phyloP scores from a whole-genome alignment of 2,888 invertebrate genomes.

The Tolmerus cingulatus region DNA sequence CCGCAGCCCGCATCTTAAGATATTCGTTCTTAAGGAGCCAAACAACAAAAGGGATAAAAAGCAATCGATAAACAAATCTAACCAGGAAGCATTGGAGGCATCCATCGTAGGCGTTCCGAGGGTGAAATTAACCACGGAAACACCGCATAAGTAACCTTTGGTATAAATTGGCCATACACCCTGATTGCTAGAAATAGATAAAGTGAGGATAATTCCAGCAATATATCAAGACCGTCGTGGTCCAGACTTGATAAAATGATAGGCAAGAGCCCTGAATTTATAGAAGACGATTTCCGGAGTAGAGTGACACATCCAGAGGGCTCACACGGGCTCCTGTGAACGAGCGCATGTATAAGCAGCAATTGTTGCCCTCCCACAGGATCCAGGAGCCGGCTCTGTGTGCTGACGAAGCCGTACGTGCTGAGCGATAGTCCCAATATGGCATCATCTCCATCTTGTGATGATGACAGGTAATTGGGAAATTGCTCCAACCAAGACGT shows the following conservation, averaged over 20 bases:
- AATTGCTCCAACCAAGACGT: slow-evolving; percentile 44
- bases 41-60: not conserved
- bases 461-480: slow-evolving; percentile 47
- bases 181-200: slow-evolving; percentile 20
- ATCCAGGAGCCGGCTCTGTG: not conserved
- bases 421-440: slow-evolving; percentile 25
- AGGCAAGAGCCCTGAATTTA: slow-evolving; percentile 8
- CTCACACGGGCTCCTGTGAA: not conserved
- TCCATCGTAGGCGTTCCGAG: not conserved
- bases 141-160: slow-evolving; percentile 11
- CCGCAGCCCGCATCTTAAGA: not conserved
- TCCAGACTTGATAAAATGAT: slow-evolving; percentile 32
- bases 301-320: not conserved
- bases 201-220: slow-evolving; percentile 24
- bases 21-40: slow-evolving; percentile 2
- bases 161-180: slow-evolving; percentile 6
- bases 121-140: slow-evolving; percentile 20
- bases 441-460: slow-evolving; percentile 33
- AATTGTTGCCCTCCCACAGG: slow-evolving; percentile 8
- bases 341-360: not conserved
- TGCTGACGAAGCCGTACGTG: not conserved
- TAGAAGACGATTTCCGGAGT: slow-evolving; percentile 1
- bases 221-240: slow-evolving; percentile 25
- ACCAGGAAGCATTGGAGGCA: not conserved
- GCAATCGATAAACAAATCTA: slow-evolving; percentile 4